Percentiles rank a stretch among this genome's conserved stretches.
phyloP scores from a whole-genome alignment of 37 sponge, comb jelly and placozoan genomes.

The Ianthella basta region DNA sequence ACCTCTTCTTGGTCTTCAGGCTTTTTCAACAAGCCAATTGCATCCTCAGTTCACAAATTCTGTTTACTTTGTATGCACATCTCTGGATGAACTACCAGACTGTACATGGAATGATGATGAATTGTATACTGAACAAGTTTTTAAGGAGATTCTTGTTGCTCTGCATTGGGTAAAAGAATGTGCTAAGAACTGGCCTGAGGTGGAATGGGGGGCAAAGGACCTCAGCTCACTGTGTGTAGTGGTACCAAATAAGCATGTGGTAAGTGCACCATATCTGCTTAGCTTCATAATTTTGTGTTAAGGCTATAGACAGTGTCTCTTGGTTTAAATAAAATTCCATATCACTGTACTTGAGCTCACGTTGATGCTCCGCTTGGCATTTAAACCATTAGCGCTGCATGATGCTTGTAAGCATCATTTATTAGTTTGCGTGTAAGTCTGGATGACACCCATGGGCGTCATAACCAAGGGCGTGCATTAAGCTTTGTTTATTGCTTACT shows the following conservation, averaged over 20 bases:
- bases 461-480: too few species aligned
- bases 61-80: constrained; percentile 59
- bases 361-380: too few species aligned
- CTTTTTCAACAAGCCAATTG: background rate
- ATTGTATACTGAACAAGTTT: background rate
- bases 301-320: too few species aligned
- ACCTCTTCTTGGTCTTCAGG: background rate
- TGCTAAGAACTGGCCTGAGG: constrained; percentile 47
- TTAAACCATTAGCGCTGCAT: too few species aligned
- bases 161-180: constrained; percentile 35
- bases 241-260: background rate
- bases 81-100: constrained; percentile 13
- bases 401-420: too few species aligned
- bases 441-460: too few species aligned
- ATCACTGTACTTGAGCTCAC: too few species aligned
- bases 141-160: constrained; percentile 26
- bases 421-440: too few species aligned
- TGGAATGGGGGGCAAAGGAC: constrained; percentile 11
- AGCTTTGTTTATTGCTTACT: too few species aligned
- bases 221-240: constrained; percentile 17
- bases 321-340: too few species aligned
- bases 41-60: constrained; percentile 49
- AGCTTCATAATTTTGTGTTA: too few species aligned
- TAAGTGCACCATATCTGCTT: background rate
- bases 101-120: constrained; percentile 8